Conservation (phyloP, 2,888 invertebrate genomes). For the Sinopyrophorus schimmeli region DNA sequence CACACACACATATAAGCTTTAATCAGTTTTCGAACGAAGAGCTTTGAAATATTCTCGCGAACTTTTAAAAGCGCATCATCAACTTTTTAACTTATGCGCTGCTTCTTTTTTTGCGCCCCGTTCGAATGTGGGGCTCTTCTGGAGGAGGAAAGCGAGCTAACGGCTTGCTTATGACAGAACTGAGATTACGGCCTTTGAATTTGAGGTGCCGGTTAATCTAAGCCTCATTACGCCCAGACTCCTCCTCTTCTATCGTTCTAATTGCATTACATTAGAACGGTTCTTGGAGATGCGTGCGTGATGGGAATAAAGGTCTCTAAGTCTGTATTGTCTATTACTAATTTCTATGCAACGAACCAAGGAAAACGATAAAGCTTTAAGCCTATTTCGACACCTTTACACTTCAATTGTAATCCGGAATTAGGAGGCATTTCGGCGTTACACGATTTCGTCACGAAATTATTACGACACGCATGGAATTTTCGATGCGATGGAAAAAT, state of each 20-base stretch:
- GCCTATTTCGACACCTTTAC: constrained; percentile 15
- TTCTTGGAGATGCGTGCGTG: constrained; percentile 37
- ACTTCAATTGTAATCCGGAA: constrained; percentile 11
- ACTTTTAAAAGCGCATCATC: too few species aligned
- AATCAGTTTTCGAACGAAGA: too few species aligned
- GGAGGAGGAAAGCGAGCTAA: constrained; percentile 33
- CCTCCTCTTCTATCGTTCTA: constrained; percentile 35
- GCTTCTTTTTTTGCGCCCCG: constrained; percentile 22
- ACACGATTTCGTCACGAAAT: too few species aligned
- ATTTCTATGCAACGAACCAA: constrained; percentile 12
- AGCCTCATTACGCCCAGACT: constrained; percentile 35
- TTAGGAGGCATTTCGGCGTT: too few species aligned
- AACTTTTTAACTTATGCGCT: constrained; percentile 22
- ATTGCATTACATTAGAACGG: constrained; percentile 40
- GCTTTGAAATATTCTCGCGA: too few species aligned
- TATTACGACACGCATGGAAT: too few species aligned
- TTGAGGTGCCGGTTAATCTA: constrained; percentile 35
- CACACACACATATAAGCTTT: too few species aligned
- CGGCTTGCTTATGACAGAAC: constrained; percentile 33
- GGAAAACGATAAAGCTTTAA: constrained; percentile 15
- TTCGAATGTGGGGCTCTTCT: constrained; percentile 18
- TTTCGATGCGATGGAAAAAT: too few species aligned
- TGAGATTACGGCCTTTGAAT: constrained; percentile 33
- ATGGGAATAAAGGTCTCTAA: constrained; percentile 31
- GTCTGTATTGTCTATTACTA: constrained; percentile 15